Percentiles rank a stretch among this genome's conserved stretches.
These are phyloP conservation scores for Helobdella robusta DNA, from an alignment of 2,888 invertebrate species.

Conservation along the genomic window DNA sequence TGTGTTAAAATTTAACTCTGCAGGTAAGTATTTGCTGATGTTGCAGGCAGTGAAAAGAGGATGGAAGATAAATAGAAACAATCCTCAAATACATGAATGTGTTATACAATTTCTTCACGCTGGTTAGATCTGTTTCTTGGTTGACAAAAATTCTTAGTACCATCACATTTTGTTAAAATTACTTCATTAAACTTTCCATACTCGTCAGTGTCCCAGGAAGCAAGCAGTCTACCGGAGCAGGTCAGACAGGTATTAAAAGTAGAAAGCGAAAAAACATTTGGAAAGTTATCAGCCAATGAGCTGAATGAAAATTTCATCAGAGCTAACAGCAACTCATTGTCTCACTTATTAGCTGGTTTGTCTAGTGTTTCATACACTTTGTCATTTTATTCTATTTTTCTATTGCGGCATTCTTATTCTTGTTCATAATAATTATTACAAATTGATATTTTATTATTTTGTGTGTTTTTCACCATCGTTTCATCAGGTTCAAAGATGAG, in stretches of 20 bases:
- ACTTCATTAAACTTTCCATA: neutral
- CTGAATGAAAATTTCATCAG: slow-evolving; percentile 30
- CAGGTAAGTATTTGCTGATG: slow-evolving; percentile 83
- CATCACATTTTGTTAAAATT: neutral
- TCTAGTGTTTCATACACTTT: neutral
- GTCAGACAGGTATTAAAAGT: slow-evolving; percentile 48
- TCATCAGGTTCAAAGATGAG: slow-evolving; percentile 17
- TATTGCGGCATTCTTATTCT: too few species aligned
- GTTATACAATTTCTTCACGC: slow-evolving; percentile 65
- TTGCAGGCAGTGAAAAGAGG: slow-evolving; percentile 88
- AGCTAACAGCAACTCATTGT: slow-evolving; percentile 27
- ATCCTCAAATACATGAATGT: slow-evolving; percentile 77
- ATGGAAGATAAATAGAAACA: slow-evolving; percentile 61
- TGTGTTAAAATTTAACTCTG: neutral
- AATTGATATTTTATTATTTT: slow-evolving; percentile 7
- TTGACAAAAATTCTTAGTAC: neutral
- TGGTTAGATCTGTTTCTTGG: slow-evolving; percentile 34
- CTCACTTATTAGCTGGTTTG: slow-evolving; percentile 31
- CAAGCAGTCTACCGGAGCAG: slow-evolving; percentile 38
- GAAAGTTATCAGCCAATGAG: slow-evolving; percentile 51
- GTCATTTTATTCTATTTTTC: too few species aligned
- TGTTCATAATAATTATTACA: neutral
- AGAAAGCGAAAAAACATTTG: slow-evolving; percentile 53
- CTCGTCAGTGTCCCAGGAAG: slow-evolving; percentile 22
- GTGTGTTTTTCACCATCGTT: neutral